These are phyloP conservation scores for Takifugu bimaculatus DNA, from an alignment of 2,113 vertebrate species.

Conservation along the genomic window DNA sequence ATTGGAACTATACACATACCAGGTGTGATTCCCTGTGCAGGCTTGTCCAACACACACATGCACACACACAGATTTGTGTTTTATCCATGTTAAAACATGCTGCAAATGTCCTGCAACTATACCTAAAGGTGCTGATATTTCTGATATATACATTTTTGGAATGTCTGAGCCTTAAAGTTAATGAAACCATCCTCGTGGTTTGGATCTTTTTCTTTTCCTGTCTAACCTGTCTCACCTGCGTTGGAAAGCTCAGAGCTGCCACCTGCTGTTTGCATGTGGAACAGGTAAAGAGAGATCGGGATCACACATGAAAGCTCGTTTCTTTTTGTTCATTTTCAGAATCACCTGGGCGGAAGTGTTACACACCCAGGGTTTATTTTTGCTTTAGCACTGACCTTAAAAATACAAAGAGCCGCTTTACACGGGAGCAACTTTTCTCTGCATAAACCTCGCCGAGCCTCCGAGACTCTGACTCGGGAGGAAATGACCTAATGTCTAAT, in stretches of 20 bases:
- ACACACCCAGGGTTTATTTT: not conserved
- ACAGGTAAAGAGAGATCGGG: slow-evolving; percentile 1
- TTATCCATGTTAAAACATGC: slow-evolving; percentile 9
- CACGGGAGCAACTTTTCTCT: slow-evolving; percentile 15
- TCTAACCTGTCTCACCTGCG: slow-evolving; percentile 43
- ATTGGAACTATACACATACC: no score
- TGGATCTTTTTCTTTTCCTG: not conserved
- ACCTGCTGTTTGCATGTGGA: slow-evolving; percentile 63
- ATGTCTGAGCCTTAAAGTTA: no score
- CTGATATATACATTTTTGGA: not conserved
- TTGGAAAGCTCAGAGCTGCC: slow-evolving; percentile 67
- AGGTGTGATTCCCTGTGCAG: not conserved
- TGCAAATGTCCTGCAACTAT: not conserved
- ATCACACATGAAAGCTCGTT: not conserved
- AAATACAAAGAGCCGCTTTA: not conserved
- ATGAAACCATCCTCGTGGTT: not conserved
- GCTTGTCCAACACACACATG: not conserved
- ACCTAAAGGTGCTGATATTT: not conserved
- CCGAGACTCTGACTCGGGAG: slow-evolving; percentile 30
- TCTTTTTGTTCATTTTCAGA: no score
- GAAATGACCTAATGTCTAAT: slow-evolving; percentile 63
- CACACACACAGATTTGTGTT: not conserved
- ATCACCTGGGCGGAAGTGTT: not conserved
- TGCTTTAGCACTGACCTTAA: not conserved
- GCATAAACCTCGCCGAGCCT: slow-evolving; percentile 31